Evolutionary conservation across 2,888 invertebrate genomes (phyloP).

Genomic region (Apamea epomidion): DNA sequence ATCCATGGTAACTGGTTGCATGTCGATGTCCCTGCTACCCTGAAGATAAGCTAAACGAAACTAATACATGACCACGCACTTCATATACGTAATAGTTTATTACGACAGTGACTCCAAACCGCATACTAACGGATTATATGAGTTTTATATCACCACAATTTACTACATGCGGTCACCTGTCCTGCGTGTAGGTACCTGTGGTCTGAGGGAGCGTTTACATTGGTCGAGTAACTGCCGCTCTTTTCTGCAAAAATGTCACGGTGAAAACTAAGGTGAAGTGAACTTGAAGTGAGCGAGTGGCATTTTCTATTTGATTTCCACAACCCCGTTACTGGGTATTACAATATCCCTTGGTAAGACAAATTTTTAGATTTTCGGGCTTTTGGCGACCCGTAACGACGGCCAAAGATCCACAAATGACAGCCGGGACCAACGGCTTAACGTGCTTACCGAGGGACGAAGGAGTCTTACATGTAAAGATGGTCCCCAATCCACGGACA

Average conservation of each 20-base stretch:
- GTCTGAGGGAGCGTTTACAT: background rate
- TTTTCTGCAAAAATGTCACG: background rate
- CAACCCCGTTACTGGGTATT: too few relatives aligned
- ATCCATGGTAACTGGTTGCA: too few relatives aligned
- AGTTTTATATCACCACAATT: conserved; percentile 28
- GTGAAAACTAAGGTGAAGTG: background rate
- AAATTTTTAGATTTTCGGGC: too few relatives aligned
- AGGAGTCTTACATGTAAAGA: too few relatives aligned
- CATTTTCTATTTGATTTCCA: too few relatives aligned
- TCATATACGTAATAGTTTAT: conserved; percentile 1
- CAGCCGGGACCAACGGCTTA: too few relatives aligned
- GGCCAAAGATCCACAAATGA: too few relatives aligned
- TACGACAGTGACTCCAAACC: conserved; percentile 3
- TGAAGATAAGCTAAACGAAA: background rate
- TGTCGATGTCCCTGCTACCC: background rate
- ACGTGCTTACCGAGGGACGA: too few relatives aligned
- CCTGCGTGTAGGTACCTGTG: background rate
- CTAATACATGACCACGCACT: background rate
- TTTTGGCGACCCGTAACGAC: too few relatives aligned
- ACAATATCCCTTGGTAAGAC: too few relatives aligned
- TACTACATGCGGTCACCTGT: conserved; percentile 23
- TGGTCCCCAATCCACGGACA: too few relatives aligned
- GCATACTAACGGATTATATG: background rate
- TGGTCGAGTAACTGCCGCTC: background rate
- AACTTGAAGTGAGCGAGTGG: too few relatives aligned